Evolutionary conservation across 2,113 vertebrate genomes (phyloP).

Genomic region (Myrmophylax atrothorax): DNA sequence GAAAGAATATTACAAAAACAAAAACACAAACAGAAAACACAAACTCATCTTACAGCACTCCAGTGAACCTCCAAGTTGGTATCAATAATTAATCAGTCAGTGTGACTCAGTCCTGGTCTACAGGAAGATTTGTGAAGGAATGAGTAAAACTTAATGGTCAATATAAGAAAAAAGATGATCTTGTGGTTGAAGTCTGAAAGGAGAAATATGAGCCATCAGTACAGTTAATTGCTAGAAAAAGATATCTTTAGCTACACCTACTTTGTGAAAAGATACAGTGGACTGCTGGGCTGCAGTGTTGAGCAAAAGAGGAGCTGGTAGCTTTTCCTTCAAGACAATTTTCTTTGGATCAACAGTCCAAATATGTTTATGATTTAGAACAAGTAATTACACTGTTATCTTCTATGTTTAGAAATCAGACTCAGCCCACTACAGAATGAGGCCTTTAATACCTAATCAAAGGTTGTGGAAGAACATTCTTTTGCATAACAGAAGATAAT

Average conservation of each 20-base stretch:
- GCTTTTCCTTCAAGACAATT: not conserved
- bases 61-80: not conserved
- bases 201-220: not conserved
- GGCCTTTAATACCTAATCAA: conserved; percentile 6
- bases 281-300: not conserved
- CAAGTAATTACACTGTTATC: not conserved
- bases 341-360: not conserved
- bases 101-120: not conserved
- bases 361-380: not conserved
- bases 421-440: not conserved
- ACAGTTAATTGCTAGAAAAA: not conserved
- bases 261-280: not conserved
- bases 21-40: fast-evolving
- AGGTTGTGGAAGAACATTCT: not conserved
- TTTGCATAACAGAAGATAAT: conserved; percentile 42
- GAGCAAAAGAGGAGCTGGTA: not conserved
- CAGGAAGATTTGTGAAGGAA: not conserved
- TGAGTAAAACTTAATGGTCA: not conserved
- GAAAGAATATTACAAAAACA: not conserved
- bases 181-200: not conserved
- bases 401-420: not conserved
- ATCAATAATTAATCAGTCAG: not conserved
- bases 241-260: not conserved
- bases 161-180: not conserved
- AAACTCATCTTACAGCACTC: not conserved